These are phyloP conservation scores for Byasa hedistus DNA, from an alignment of 2,888 invertebrate genomes.

Conservation along the genomic window DNA sequence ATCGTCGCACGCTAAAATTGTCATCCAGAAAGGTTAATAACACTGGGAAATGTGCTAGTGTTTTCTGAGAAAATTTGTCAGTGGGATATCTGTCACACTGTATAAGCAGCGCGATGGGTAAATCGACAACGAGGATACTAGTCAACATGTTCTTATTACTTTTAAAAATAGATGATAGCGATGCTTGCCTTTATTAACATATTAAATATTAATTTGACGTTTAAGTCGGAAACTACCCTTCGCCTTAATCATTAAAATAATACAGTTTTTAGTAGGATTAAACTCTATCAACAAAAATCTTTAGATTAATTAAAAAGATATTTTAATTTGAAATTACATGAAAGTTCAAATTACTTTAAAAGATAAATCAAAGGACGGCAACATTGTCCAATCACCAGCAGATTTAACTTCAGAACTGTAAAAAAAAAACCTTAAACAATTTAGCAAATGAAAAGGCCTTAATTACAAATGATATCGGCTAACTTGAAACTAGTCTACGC, in stretches of 20 bases:
- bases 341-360: too few relatives aligned
- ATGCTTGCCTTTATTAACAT: too few relatives aligned
- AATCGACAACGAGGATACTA: constrained; percentile 39
- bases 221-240: too few relatives aligned
- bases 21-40: constrained; percentile 62
- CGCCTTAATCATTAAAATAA: too few relatives aligned
- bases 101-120: constrained; percentile 38
- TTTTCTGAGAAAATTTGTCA: constrained; percentile 57
- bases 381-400: neutral
- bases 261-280: too few relatives aligned
- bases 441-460: neutral
- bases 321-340: too few relatives aligned
- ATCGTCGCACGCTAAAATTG: constrained; percentile 64
- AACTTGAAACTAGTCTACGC: constrained; percentile 12
- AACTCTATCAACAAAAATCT: too few relatives aligned
- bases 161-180: too few relatives aligned
- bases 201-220: too few relatives aligned
- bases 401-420: neutral
- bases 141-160: neutral
- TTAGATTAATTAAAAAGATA: too few relatives aligned
- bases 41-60: constrained; percentile 41
- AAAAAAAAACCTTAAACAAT: neutral
- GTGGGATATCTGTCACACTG: constrained; percentile 53
- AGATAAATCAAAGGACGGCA: neutral
- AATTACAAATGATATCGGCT: constrained; percentile 1